Evolutionary conservation across 2,113 vertebrate genomes (phyloP).

Genomic region (Amblyornis subalaris): DNA sequence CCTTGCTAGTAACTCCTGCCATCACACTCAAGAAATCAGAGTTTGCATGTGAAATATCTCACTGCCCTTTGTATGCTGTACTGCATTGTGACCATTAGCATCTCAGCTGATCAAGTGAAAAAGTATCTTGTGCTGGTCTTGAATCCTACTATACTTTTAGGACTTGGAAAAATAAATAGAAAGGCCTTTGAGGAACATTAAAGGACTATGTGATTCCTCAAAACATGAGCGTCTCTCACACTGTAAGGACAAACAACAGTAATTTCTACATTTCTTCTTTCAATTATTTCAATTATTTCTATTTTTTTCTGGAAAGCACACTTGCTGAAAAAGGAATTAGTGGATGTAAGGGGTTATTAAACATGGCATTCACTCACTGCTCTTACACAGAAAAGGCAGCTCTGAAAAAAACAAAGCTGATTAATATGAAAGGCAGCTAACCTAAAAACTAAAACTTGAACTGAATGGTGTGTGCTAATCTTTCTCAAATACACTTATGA

Average conservation of each 20-base stretch:
- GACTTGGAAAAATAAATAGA: background rate
- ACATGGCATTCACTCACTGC: slow-evolving; percentile 61
- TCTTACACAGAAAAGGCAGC: slow-evolving; percentile 65
- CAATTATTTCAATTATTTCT: background rate
- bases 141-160: background rate
- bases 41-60: background rate
- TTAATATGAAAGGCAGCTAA: slow-evolving; percentile 69
- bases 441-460: slow-evolving; percentile 63
- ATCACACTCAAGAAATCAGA: background rate
- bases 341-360: slow-evolving; percentile 51
- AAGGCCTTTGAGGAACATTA: background rate
- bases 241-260: background rate
- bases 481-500: slow-evolving; percentile 60
- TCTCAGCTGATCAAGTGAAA: background rate
- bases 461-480: slow-evolving; percentile 45
- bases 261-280: background rate
- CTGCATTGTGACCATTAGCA: background rate
- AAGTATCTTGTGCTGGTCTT: background rate
- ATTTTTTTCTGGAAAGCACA: slow-evolving; percentile 48
- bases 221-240: background rate
- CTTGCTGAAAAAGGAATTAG: slow-evolving; percentile 65
- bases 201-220: background rate
- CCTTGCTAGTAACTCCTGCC: background rate
- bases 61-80: background rate
- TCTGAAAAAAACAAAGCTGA: slow-evolving; percentile 58